Evolutionary conservation across 2,888 invertebrate species (phyloP).

Genomic region (Tricholauxania praeusta): DNA sequence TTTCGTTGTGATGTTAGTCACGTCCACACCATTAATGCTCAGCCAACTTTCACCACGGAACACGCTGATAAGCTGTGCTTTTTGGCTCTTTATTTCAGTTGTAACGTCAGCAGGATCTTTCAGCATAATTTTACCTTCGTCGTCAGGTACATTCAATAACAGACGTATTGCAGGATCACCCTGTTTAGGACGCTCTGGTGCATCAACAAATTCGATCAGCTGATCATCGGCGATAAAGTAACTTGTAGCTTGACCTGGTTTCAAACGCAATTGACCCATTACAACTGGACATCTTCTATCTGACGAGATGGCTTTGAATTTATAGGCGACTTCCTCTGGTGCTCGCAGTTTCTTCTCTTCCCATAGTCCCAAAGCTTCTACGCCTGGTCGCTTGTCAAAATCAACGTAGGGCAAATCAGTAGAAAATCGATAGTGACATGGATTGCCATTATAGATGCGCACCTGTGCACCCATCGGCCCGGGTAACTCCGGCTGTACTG

Average conservation of each 20-base stretch:
- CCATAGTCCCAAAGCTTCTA: slow-evolving; percentile 66
- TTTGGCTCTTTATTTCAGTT: slow-evolving; percentile 43
- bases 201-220: slow-evolving; percentile 58
- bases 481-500: slow-evolving; percentile 73
- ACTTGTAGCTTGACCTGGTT: slow-evolving; percentile 58
- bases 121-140: slow-evolving; percentile 51
- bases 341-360: slow-evolving; percentile 68
- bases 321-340: slow-evolving; percentile 56
- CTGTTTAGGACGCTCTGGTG: slow-evolving; percentile 55
- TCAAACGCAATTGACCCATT: slow-evolving; percentile 48
- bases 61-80: slow-evolving; percentile 53
- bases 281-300: slow-evolving; percentile 43
- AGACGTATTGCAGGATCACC: slow-evolving; percentile 63
- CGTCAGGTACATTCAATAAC: slow-evolving; percentile 56
- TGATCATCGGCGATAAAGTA: slow-evolving; percentile 57
- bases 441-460: slow-evolving; percentile 78
- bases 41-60: slow-evolving; percentile 50
- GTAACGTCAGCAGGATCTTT: slow-evolving; percentile 38
- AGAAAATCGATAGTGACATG: slow-evolving; percentile 70
- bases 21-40: slow-evolving; percentile 48
- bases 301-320: slow-evolving; percentile 63
- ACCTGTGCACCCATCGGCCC: slow-evolving; percentile 73
- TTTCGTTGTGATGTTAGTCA: slow-evolving; percentile 65
- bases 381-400: slow-evolving; percentile 2
- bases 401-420: slow-evolving; percentile 45